These are phyloP conservation scores for Spilogale gracilis DNA, from an alignment of 2,113 vertebrate genomes.

Conservation along the genomic window DNA sequence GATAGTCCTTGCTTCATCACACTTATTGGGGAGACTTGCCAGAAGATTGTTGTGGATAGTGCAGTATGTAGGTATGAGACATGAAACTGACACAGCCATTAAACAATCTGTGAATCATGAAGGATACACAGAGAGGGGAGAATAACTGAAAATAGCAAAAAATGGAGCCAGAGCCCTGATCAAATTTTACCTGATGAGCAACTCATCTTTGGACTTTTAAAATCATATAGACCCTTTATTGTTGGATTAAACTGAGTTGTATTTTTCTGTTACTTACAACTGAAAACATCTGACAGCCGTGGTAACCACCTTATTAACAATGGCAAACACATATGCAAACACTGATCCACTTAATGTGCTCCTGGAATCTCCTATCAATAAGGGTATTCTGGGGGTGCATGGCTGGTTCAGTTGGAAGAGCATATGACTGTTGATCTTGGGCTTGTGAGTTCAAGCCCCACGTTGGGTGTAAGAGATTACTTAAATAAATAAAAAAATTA, in stretches of 20 bases:
- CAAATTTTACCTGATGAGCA: not conserved
- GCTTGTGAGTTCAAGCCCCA: not conserved
- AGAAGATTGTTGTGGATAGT: not conserved
- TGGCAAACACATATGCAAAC: not conserved
- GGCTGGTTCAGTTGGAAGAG: not conserved
- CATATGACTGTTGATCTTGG: not conserved
- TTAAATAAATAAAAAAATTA: too few relatives aligned
- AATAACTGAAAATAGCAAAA: constrained; percentile 12
- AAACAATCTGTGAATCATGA: not conserved
- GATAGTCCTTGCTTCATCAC: not conserved
- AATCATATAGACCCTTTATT: not conserved
- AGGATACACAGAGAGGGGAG: not conserved
- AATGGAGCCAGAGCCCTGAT: not conserved
- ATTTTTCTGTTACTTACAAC: constrained; percentile 35
- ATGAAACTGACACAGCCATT: not conserved
- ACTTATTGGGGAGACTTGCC: not conserved
- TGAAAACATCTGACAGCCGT: constrained; percentile 26
- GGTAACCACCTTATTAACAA: not conserved
- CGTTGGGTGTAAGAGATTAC: too few relatives aligned
- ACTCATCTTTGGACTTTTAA: not conserved
- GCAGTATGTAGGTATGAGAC: not conserved
- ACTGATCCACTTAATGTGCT: not conserved
- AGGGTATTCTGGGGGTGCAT: not conserved
- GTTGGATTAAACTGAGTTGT: not conserved
- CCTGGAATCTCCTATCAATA: not conserved